Percentiles rank a stretch among this genome's conserved stretches.
Evolutionary conservation across 2,797 vertebrate genomes (phyloP).

Genomic region (Neolamprologus multifasciatus): DNA sequence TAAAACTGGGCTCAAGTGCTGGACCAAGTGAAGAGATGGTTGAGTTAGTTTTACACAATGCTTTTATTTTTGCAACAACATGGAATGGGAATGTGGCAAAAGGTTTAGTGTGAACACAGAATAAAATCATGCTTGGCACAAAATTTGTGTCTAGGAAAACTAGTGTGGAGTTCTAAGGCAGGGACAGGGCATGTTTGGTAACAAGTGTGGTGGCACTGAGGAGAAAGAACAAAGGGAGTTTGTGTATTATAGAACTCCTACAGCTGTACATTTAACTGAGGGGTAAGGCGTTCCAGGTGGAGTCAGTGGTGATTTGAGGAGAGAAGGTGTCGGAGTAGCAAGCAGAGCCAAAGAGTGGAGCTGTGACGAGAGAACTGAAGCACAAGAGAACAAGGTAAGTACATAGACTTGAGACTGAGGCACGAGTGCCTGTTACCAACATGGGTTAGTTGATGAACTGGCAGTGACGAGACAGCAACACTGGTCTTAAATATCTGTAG

Average conservation of each 20-base stretch:
- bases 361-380: neutral
- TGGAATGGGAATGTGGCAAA: neutral
- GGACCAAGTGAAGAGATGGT: neutral
- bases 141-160: rapidly evolving
- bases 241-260: neutral
- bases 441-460: neutral
- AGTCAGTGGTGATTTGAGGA: neutral
- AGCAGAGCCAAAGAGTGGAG: neutral
- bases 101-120: neutral
- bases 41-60: neutral
- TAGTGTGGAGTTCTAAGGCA: rapidly evolving
- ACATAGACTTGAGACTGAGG: neutral
- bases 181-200: neutral
- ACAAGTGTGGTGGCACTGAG: neutral
- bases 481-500: neutral
- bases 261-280: neutral
- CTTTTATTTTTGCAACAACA: neutral
- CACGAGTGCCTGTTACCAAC: neutral
- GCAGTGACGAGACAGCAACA: neutral
- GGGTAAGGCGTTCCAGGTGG: neutral
- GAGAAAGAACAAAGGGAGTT: neutral
- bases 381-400: neutral
- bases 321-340: neutral
- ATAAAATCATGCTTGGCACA: neutral
- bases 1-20: neutral